Evolutionary conservation across 2,888 invertebrate genomes (phyloP).

Genomic region (Agonopterix arenella): DNA sequence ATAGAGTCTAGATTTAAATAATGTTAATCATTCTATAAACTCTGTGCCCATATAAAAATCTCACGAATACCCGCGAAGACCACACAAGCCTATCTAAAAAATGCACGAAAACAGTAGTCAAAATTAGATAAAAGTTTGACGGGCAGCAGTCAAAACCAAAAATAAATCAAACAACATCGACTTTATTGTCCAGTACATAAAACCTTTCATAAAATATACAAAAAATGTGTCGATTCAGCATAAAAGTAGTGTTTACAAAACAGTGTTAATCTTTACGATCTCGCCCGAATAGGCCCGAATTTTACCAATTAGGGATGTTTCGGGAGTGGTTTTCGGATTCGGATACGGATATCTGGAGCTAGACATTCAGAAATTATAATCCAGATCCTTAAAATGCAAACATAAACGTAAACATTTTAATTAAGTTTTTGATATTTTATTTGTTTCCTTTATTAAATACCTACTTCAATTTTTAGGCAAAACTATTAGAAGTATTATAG

Average conservation of each 20-base stretch:
- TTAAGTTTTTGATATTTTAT: no score
- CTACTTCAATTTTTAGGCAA: no score
- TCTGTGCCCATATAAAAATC: no score
- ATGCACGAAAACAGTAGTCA: slow-evolving; percentile 1
- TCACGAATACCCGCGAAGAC: background rate
- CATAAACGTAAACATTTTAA: no score
- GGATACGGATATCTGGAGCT: no score
- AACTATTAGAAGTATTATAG: no score
- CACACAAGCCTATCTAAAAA: background rate
- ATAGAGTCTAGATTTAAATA: no score
- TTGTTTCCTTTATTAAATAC: no score
- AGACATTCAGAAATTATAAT: no score
- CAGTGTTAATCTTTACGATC: slow-evolving; percentile 63
- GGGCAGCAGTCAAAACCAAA: slow-evolving; percentile 5
- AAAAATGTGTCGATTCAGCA: slow-evolving; percentile 52
- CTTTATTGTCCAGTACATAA: slow-evolving; percentile 24
- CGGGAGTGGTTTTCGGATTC: no score
- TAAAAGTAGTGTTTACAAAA: slow-evolving; percentile 69
- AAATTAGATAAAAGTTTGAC: slow-evolving; percentile 2
- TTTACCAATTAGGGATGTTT: slow-evolving; percentile 30
- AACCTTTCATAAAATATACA: slow-evolving; percentile 36
- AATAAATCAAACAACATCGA: slow-evolving; percentile 13
- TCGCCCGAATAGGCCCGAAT: slow-evolving; percentile 48
- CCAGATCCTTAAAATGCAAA: no score
- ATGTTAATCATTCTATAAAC: no score